phyloP scores from a whole-genome alignment of 2,888 invertebrate genomes.

The Pinctada fucata region DNA sequence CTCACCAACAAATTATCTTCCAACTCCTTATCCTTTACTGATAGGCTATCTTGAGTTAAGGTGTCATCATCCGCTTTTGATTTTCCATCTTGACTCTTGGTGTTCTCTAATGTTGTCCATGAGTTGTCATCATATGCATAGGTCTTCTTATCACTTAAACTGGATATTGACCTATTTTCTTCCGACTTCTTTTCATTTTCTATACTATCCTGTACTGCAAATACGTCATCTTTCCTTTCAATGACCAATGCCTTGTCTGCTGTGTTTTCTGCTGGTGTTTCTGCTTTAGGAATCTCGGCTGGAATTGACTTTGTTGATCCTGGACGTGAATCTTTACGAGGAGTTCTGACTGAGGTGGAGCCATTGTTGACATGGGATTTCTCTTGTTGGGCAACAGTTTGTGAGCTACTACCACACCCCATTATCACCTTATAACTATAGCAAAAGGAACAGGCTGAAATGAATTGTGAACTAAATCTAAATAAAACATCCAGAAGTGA shows the following conservation, averaged over 20 bases:
- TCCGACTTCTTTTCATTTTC: constrained; percentile 4
- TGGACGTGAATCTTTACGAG: neutral
- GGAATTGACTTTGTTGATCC: neutral
- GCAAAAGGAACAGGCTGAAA: no score
- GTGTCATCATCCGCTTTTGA: neutral
- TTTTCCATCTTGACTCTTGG: neutral
- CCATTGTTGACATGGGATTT: neutral
- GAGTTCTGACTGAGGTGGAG: neutral
- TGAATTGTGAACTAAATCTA: no score
- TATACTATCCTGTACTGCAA: neutral
- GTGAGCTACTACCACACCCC: constrained; percentile 17
- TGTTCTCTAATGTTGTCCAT: neutral
- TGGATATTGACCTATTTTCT: constrained; percentile 3
- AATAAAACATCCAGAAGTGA: no score
- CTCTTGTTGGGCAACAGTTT: neutral
- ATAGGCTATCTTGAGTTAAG: neutral
- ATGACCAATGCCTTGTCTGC: neutral
- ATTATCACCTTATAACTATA: neutral
- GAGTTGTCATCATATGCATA: no score
- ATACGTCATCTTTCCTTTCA: neutral
- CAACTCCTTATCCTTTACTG: neutral
- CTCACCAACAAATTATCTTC: neutral
- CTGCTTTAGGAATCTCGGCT: neutral
- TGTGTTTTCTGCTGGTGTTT: neutral
- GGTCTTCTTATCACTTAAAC: neutral